Evolutionary conservation across 2,797 vertebrate genomes (phyloP), one percentile per base, ranked within the genome.

Genomic region (Myiotriccus ornatus): DNA sequence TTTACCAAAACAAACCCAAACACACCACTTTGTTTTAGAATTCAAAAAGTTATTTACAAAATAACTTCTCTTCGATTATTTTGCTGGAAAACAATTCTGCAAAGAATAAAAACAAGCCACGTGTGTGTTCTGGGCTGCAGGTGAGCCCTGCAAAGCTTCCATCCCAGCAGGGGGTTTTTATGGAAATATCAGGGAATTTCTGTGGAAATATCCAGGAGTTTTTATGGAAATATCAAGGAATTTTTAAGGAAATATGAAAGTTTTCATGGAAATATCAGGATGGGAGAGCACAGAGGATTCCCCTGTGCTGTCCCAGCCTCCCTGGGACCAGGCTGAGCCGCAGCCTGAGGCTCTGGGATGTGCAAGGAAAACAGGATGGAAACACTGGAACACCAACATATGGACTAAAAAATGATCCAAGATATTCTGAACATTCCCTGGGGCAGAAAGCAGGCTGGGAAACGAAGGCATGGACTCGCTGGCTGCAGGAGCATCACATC

Each of bases 381-480:
- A 68, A 15, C 0, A 1, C 7, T 0, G 27, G 12, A 17, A 47
- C 25, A 10, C 7, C 67, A 23, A 32, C 12, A 1, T 0, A 27
- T 0, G 1, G 60, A 49, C 41, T 5, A 0, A 15, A n/a, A n/a
- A 7, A 0, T 0, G 12, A 52, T 2, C 27, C 2, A 2, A 55
- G 28, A 7, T 0, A 12, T 16, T 47, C 49, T 2, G 16, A 28
- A 1, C 13, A 7, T 27, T 13, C 32, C 79, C 41, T 3, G 41
- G 3, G 41, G 57, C 41, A 4, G 4, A 49, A 27, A 43, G 44
- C 24, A 30, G 60, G 52, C 70, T 8, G 62, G 62, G 44, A 59
- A 27, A 8, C 6, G 19, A 16, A 63, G 60, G 39, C 11, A 41
- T 22, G 39, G 19, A 21, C 59, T 41, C 6, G 6, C 18, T 62